Percentiles rank a stretch among this genome's conserved stretches.
phyloP scores from a whole-genome alignment of 2,888 invertebrate genomes.

The Athalia rosae region DNA sequence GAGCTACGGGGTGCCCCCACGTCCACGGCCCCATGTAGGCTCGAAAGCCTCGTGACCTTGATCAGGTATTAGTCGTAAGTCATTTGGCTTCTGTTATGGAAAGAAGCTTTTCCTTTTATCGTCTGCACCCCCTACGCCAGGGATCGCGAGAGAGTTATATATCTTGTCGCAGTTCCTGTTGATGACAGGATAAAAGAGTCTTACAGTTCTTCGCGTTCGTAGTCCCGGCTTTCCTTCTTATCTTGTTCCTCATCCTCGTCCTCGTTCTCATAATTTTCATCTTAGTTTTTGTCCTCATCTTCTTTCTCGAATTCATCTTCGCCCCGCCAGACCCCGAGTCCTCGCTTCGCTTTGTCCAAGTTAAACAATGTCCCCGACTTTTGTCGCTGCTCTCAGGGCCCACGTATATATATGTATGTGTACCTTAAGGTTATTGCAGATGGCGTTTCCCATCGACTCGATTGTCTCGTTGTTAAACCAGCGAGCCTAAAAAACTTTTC shows the following conservation, averaged over 20 bases:
- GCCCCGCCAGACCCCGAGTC: constrained; percentile 40
- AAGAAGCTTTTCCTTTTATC: constrained; percentile 32
- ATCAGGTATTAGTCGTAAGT: constrained; percentile 38
- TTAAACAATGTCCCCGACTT: constrained; percentile 60
- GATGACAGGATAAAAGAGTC: constrained; percentile 59
- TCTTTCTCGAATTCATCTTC: constrained; percentile 31
- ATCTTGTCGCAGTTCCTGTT: constrained; percentile 56
- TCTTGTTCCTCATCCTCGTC: constrained; percentile 12
- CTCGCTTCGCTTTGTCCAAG: constrained; percentile 56
- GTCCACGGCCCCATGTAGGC: too few relatives aligned
- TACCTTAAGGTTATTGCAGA: constrained; percentile 55
- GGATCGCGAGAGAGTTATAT: constrained; percentile 56
- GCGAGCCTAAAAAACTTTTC: constrained; percentile 30
- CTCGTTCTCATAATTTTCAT: constrained; percentile 14
- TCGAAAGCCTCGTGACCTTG: constrained; percentile 19
- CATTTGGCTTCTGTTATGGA: constrained; percentile 34
- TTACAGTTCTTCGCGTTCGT: constrained; percentile 22
- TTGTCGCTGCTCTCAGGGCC: constrained; percentile 51
- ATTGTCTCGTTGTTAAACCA: constrained; percentile 36
- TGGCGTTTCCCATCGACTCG: constrained; percentile 57
- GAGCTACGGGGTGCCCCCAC: too few relatives aligned
- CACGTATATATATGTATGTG: too few relatives aligned
- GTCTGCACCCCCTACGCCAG: constrained; percentile 10
- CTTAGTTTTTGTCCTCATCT: constrained; percentile 5
- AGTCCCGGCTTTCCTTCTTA: constrained; percentile 1